A percentile compares a stretch with the other conserved stretches of the same genome.
phyloP scores from a whole-genome alignment of 1,140 invertebrate species.

The Orchesella cincta region DNA sequence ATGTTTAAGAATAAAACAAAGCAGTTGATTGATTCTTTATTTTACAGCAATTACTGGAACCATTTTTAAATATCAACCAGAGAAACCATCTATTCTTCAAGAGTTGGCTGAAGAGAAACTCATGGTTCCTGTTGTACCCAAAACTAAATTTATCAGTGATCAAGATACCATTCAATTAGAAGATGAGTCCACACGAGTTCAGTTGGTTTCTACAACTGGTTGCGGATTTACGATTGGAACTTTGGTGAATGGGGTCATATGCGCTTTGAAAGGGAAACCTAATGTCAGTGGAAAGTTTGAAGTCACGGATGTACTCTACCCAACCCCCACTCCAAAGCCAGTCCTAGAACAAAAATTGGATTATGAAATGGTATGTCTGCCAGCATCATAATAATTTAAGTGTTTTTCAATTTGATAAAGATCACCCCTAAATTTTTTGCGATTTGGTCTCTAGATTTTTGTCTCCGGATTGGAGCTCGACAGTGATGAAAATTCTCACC shows the following conservation, averaged over 20 bases:
- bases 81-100: conserved; percentile 49
- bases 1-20: neutral
- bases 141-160: conserved; percentile 37
- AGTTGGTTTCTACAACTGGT: conserved; percentile 30
- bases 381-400: conserved; percentile 2
- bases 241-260: conserved; percentile 47
- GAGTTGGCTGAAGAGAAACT: conserved; percentile 46
- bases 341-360: conserved; percentile 13
- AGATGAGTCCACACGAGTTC: conserved; percentile 48
- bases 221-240: conserved; percentile 35
- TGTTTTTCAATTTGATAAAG: neutral
- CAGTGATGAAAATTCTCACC: neutral
- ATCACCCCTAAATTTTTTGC: neutral
- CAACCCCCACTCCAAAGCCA: conserved; percentile 33
- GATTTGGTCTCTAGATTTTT: conserved; percentile 39
- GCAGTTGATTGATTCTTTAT: neutral
- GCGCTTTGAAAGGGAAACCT: conserved; percentile 46
- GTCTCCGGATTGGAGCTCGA: conserved; percentile 40
- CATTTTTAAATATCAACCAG: conserved; percentile 48
- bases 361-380: conserved; percentile 46
- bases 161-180: conserved; percentile 45
- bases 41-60: conserved; percentile 47
- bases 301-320: conserved; percentile 42
- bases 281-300: conserved; percentile 46
- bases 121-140: conserved; percentile 32